Conservation (phyloP, 2,113 vertebrate genomes). For the Dromas ardeola region DNA sequence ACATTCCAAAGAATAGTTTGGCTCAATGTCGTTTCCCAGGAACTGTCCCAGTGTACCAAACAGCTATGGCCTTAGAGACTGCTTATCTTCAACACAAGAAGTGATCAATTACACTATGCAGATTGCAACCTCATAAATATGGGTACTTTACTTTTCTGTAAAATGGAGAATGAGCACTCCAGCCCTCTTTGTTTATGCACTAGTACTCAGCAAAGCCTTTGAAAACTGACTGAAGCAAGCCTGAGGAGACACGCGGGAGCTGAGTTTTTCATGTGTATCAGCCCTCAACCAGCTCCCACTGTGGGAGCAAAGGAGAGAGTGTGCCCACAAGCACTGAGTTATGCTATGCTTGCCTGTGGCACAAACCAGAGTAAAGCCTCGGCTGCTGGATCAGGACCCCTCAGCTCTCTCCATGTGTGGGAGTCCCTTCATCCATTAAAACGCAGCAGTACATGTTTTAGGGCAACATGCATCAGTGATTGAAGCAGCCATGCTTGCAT, state of each 20-base stretch:
- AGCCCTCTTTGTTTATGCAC: not conserved
- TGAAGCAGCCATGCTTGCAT: not conserved
- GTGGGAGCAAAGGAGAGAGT: not conserved
- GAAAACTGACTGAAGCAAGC: not conserved
- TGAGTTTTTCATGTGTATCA: not conserved
- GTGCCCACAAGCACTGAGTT: not conserved
- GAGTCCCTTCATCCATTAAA: not conserved
- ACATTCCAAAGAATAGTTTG: not conserved
- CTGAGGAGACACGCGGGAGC: not conserved
- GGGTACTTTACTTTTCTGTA: not conserved
- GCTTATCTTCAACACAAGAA: not conserved
- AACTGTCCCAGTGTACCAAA: not conserved
- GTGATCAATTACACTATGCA: not conserved
- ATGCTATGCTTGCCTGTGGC: not conserved
- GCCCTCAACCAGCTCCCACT: not conserved
- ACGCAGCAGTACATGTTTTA: not conserved
- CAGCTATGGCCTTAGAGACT: not conserved
- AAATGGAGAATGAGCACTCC: not conserved
- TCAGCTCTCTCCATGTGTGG: not conserved
- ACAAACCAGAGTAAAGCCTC: not conserved
- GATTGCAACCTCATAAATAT: not conserved
- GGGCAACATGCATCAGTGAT: not conserved
- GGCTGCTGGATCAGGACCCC: not conserved
- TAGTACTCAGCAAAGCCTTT: not conserved
- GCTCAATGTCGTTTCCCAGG: not conserved